Evolutionary conservation across 2,113 vertebrate species (phyloP), one percentile per base, ranked within the genome.

Genomic region (Psittacula cyanocephala): DNA sequence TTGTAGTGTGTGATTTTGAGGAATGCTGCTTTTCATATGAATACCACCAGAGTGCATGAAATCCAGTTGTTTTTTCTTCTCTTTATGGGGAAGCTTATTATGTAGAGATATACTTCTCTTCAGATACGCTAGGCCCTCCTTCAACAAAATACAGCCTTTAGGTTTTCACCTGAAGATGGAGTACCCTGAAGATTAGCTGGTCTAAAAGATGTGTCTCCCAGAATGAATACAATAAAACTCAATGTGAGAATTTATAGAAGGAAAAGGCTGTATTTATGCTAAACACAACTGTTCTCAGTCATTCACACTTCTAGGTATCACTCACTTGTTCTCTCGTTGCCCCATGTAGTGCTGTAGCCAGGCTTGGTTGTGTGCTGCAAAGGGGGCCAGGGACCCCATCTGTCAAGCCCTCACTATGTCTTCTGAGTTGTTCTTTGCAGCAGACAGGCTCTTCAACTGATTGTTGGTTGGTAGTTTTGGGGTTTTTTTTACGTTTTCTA

Each of bases 281-380:
- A 81, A 67, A 53, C 28, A 59, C 52, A 81, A 9, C 59, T 77
- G 29, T 20, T 83, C 25, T 78, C 76, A 68, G 64, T 46, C 49
- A 20, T 83, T 88, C 22, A 37, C 0, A 0, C 44, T 35, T 57
- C 17, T 52, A 19, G 75, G 46, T 70, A 88, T 88, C 37, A 6
- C 67, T 81, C 8, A 1, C 46, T 62, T 2, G 0, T 0, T 9
- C 43, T 87, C 55, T 87, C 55, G 3, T 10, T 0, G 0, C 47
- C 60, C 39, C 3, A 2, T 24, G 76, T 43, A 70, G 79, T 80
- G 82, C 92, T 69, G 59, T 19, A 60, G 86, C 68, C 82, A 86
- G 76, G 57, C 76, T 68, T 44, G 62, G 47, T 24, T 59, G 47
- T 62, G 69, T 85, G 62, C 88, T 86, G 44, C 67, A 39, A 63